These are phyloP conservation scores for Micromussa lordhowensis DNA, from an alignment of 92 coral and sea anemone species.

Conservation along the genomic window DNA sequence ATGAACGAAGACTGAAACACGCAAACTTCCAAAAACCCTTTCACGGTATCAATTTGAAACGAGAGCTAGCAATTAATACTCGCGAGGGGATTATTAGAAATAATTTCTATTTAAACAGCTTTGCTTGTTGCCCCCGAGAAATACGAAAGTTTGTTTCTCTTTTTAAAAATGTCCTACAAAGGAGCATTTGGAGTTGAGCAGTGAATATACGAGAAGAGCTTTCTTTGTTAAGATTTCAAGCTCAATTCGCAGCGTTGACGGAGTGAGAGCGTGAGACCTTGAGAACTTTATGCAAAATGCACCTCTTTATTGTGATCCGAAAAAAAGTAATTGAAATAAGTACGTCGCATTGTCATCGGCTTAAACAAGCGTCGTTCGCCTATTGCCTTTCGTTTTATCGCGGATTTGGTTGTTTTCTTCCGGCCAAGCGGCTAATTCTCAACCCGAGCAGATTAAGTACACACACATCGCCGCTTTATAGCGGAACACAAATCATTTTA, in stretches of 20 bases:
- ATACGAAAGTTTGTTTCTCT: conserved; percentile 4
- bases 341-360: conserved; percentile 53
- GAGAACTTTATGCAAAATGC: conserved; percentile 36
- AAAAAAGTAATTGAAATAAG: conserved; percentile 69
- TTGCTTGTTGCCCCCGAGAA: conserved; percentile 29
- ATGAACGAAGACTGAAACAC: not conserved
- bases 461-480: conserved; percentile 65
- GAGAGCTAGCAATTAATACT: conserved; percentile 25
- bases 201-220: not conserved
- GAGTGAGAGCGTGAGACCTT: too few relatives aligned
- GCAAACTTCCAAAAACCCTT: conserved; percentile 1
- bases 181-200: conserved; percentile 1
- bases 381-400: conserved; percentile 28
- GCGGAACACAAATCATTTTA: conserved; percentile 61
- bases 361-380: conserved; percentile 47
- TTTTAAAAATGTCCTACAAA: not conserved
- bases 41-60: conserved; percentile 17
- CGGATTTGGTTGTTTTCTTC: conserved; percentile 38
- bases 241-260: not conserved
- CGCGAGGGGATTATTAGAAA: conserved; percentile 39
- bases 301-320: conserved; percentile 41
- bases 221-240: not conserved
- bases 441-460: conserved; percentile 68
- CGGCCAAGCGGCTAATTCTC: conserved; percentile 42
- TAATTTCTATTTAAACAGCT: conserved; percentile 45